A percentile compares a stretch with the other conserved stretches of the same genome.
Evolutionary conservation across 2,888 invertebrate genomes (phyloP).

Genomic region (Sialis lutaria): DNA sequence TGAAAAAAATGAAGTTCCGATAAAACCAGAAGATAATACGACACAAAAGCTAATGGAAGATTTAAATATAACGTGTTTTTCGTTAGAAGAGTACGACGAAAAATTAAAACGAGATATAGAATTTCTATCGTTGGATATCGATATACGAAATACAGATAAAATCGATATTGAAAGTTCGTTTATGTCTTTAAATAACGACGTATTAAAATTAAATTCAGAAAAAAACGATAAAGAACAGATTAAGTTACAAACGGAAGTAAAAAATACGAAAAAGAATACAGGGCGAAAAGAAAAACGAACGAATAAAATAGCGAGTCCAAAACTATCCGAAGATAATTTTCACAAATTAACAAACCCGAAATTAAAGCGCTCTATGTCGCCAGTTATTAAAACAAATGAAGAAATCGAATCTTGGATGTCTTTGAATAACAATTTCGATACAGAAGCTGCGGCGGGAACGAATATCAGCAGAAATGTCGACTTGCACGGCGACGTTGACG

Average conservation of each 20-base stretch:
- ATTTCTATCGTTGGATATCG: slow-evolving; percentile 2
- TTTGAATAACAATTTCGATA: slow-evolving; percentile 5
- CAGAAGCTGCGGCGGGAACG: slow-evolving; percentile 7
- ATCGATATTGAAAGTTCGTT: too few species aligned
- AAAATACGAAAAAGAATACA: too few species aligned
- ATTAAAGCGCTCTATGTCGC: background rate
- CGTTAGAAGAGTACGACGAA: slow-evolving; percentile 3
- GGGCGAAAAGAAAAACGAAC: too few species aligned
- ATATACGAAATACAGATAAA: background rate
- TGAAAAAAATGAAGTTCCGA: background rate
- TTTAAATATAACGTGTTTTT: background rate
- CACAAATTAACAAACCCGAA: too few species aligned
- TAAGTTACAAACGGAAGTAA: too few species aligned
- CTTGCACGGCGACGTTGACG: slow-evolving; percentile 1
- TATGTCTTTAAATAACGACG: too few species aligned
- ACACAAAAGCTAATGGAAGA: background rate
- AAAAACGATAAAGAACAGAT: too few species aligned
- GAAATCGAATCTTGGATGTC: slow-evolving; percentile 20
- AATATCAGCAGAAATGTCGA: background rate
- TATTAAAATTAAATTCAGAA: too few species aligned
- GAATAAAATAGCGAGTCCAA: too few species aligned
- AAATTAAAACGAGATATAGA: slow-evolving; percentile 3
- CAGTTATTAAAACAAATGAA: background rate
- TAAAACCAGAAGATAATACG: background rate
- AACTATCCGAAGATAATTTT: too few species aligned